Percentiles rank a stretch among this genome's conserved stretches.
These are phyloP conservation scores for Isurus oxyrinchus DNA, from an alignment of 2,113 vertebrate genomes.

Conservation along the genomic window DNA sequence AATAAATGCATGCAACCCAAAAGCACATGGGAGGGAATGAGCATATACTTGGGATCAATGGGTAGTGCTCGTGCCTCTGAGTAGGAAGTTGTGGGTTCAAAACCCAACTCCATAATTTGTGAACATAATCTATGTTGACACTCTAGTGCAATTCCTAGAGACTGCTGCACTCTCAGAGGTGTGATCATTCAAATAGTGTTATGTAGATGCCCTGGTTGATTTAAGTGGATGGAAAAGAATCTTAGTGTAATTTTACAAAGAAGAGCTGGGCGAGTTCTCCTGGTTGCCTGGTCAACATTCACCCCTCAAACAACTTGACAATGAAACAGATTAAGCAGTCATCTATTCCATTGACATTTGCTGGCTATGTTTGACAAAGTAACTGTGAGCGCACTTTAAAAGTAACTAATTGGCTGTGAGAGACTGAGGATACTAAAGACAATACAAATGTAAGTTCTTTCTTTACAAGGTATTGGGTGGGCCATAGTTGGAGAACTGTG, in stretches of 20 bases:
- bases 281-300: neutral
- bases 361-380: neutral
- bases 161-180: neutral
- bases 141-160: neutral
- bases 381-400: neutral
- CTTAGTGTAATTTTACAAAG: neutral
- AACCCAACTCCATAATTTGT: neutral
- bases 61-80: neutral
- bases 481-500: neutral
- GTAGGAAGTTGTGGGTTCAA: neutral
- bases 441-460: neutral
- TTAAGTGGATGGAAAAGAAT: neutral
- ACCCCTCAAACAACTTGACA: neutral
- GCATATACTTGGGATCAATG: neutral
- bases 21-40: neutral
- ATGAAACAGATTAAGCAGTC: neutral
- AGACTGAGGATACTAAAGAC: neutral
- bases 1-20: neutral
- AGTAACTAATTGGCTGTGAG: neutral
- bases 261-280: neutral
- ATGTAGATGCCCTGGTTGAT: neutral
- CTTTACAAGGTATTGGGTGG: neutral
- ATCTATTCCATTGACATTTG: neutral
- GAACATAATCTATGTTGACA: neutral
- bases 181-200: neutral